These are phyloP conservation scores for Horisme vitalbata DNA, from an alignment of 2,888 invertebrate genomes.

Conservation along the genomic window DNA sequence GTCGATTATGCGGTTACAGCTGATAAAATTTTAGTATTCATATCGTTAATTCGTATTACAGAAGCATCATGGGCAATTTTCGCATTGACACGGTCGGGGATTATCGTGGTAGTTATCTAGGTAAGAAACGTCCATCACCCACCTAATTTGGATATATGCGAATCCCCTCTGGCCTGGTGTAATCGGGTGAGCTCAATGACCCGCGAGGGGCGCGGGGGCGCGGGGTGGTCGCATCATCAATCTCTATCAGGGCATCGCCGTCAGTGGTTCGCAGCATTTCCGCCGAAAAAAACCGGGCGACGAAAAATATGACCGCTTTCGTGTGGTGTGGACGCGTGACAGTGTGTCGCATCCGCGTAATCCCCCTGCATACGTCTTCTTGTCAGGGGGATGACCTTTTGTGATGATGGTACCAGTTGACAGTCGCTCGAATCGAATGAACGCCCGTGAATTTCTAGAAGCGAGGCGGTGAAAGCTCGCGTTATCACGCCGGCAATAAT, in stretches of 20 bases:
- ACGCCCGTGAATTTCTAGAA: background rate
- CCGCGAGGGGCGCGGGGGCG: conserved; percentile 49
- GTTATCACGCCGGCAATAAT: conserved; percentile 19
- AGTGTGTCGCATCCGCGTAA: conserved; percentile 31
- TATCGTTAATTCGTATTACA: conserved; percentile 1
- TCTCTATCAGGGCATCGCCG: conserved; percentile 72
- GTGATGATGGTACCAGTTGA: conserved; percentile 8
- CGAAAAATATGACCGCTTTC: conserved; percentile 69
- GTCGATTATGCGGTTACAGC: too few relatives aligned
- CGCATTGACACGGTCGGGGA: conserved; percentile 36
- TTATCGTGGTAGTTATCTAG: conserved; percentile 61
- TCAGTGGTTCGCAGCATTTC: conserved; percentile 52
- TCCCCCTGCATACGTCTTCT: conserved; percentile 24
- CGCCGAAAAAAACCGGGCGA: conserved; percentile 58
- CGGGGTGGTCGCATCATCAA: conserved; percentile 65
- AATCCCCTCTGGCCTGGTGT: conserved; percentile 66
- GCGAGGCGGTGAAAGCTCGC: conserved; percentile 14
- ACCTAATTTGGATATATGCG: conserved; percentile 81
- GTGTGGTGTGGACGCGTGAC: conserved; percentile 49
- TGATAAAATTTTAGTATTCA: background rate
- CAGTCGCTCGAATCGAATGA: conserved; percentile 5
- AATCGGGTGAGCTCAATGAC: conserved; percentile 72
- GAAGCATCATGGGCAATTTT: conserved; percentile 32
- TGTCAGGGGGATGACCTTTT: conserved; percentile 20
- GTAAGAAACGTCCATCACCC: conserved; percentile 77